Percentiles rank a stretch among this genome's conserved stretches.
phyloP scores from a whole-genome alignment of 2,797 vertebrate species.

The Coilia nasus region DNA sequence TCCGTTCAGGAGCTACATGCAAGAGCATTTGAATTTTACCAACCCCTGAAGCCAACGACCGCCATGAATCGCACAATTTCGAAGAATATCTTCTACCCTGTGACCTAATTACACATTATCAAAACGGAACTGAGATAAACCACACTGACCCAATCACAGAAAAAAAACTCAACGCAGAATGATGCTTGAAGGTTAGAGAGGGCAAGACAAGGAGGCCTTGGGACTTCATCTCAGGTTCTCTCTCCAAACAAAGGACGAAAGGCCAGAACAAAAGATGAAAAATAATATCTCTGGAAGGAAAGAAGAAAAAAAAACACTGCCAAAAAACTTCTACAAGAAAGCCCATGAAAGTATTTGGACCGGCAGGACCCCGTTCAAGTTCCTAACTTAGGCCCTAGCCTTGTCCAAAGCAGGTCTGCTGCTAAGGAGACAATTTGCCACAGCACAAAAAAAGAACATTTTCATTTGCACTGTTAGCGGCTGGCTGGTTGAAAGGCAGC shows the following conservation, averaged over 20 bases:
- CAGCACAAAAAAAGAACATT: background rate
- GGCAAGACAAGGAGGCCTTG: background rate
- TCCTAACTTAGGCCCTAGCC: background rate
- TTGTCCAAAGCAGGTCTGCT: background rate
- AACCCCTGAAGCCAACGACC: background rate
- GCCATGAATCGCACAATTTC: background rate
- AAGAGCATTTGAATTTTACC: background rate
- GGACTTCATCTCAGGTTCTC: background rate
- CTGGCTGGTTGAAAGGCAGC: background rate
- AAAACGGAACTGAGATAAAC: background rate
- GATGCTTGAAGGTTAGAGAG: background rate
- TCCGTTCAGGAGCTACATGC: background rate
- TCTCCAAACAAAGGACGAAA: background rate
- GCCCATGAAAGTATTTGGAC: background rate
- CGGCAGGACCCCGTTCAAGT: background rate
- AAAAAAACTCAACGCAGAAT: background rate
- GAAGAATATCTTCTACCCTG: background rate
- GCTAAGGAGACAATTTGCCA: background rate
- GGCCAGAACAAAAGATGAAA: background rate
- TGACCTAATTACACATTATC: conserved; percentile 18
- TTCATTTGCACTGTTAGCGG: background rate
- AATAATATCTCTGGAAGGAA: conserved; percentile 11
- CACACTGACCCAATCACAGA: background rate
- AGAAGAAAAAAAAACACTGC: background rate
- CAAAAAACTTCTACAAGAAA: background rate